Evolutionary conservation across 2,888 invertebrate genomes (phyloP).

Genomic region (Euplagia quadripunctaria): DNA sequence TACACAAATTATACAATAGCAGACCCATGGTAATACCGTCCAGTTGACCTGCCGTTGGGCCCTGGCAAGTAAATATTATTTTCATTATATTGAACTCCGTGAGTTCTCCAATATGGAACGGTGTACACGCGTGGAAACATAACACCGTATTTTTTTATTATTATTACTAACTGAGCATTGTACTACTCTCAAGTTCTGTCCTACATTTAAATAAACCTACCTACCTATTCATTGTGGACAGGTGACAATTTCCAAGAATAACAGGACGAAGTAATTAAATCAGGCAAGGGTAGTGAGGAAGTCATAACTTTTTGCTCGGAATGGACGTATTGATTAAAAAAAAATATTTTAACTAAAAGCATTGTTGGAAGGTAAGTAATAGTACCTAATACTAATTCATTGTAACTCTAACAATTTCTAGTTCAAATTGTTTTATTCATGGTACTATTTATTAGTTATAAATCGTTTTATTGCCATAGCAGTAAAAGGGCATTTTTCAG

Average conservation of each 20-base stretch:
- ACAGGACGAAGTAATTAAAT: background rate
- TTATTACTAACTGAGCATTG: background rate
- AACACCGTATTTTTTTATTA: constrained; percentile 19
- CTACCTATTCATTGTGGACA: background rate
- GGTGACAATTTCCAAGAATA: background rate
- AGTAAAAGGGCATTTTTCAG: too few species aligned
- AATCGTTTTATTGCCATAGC: too few species aligned
- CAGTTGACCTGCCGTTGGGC: constrained; percentile 4
- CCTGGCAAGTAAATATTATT: constrained; percentile 22
- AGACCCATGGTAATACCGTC: background rate
- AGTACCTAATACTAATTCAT: too few species aligned
- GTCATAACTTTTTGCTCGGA: background rate
- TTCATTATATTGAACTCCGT: constrained; percentile 22
- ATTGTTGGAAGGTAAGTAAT: too few species aligned
- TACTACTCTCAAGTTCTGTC: background rate
- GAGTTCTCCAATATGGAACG: constrained; percentile 5
- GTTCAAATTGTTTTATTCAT: too few species aligned
- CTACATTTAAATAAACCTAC: background rate
- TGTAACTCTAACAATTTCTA: too few species aligned
- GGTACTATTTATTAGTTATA: too few species aligned
- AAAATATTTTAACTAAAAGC: background rate
- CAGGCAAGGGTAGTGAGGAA: too few species aligned
- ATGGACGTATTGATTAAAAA: background rate
- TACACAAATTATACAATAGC: constrained; percentile 9
- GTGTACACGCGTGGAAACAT: background rate